phyloP scores from a whole-genome alignment of 2,888 invertebrate genomes.

The Drosophila helvetica region DNA sequence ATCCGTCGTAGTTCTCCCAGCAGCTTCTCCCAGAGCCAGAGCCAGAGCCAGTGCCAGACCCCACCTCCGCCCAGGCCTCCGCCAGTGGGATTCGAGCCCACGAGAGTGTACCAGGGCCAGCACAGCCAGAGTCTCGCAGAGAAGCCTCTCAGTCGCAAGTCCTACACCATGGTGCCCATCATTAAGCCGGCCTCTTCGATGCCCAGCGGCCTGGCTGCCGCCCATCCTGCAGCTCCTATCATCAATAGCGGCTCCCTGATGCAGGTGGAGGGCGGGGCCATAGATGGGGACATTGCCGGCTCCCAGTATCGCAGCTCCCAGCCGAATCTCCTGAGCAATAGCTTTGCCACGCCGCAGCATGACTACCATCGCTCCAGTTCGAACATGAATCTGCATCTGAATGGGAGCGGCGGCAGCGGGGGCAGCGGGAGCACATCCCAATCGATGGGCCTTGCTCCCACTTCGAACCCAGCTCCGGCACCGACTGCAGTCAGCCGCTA shows the following conservation, averaged over 20 bases:
- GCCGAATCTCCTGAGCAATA: constrained; percentile 77
- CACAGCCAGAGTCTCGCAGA: constrained; percentile 39
- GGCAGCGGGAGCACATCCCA: constrained; percentile 33
- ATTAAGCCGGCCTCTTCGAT: constrained; percentile 83
- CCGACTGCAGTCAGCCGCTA: constrained; percentile 50
- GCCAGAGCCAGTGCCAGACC: constrained; percentile 54
- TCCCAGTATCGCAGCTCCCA: constrained; percentile 79
- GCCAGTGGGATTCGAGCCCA: constrained; percentile 62
- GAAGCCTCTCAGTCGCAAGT: constrained; percentile 58
- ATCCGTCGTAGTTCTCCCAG: constrained; percentile 32
- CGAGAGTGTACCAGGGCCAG: not conserved
- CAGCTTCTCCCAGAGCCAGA: constrained; percentile 41
- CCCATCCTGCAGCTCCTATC: constrained; percentile 40
- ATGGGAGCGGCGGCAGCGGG: constrained; percentile 22
- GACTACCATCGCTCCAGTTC: constrained; percentile 60
- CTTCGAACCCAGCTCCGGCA: constrained; percentile 23
- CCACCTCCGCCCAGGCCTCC: constrained; percentile 82
- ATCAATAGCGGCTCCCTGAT: constrained; percentile 13
- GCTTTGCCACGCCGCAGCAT: constrained; percentile 51
- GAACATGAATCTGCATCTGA: constrained; percentile 59
- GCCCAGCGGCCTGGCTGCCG: constrained; percentile 80
- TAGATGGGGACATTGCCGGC: constrained; percentile 57
- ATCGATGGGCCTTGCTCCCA: constrained; percentile 3
- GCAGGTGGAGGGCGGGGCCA: constrained; percentile 35
- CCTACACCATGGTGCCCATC: constrained; percentile 81